Conservation (phyloP, 2,888 invertebrate genomes). For the Himalopsyche japonica region DNA sequence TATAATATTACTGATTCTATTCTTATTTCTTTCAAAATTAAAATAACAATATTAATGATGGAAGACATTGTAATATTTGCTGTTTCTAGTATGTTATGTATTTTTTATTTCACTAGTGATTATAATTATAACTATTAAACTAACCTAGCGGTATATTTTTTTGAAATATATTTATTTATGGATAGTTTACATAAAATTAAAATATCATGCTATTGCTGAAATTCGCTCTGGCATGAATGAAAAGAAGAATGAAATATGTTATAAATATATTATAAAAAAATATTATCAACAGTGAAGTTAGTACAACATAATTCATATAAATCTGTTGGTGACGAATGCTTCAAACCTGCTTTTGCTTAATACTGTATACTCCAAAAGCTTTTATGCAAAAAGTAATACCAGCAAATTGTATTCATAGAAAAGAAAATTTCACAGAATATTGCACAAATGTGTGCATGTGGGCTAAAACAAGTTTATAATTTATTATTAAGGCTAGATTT, state of each 20-base stretch:
- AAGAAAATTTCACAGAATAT: no score
- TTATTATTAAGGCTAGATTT: no score
- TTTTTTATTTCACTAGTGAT: not conserved
- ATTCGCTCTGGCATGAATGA: not conserved
- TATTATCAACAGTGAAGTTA: not conserved
- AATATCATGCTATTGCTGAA: not conserved
- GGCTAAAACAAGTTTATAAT: no score
- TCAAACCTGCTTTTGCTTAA: not conserved
- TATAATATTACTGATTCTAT: not conserved
- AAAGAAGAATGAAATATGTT: not conserved
- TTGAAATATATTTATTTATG: not conserved
- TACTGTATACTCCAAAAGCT: not conserved
- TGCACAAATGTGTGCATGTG: no score
- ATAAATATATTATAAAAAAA: not conserved
- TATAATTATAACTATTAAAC: not conserved
- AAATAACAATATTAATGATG: not conserved
- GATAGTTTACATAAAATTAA: not conserved
- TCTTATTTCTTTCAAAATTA: not conserved
- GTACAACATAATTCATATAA: not conserved
- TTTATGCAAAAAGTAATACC: no score
- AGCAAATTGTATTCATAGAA: no score
- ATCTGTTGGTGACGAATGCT: no score
- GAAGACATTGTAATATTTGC: conserved; percentile 35
- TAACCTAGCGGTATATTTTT: not conserved
- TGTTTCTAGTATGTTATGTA: conserved; percentile 5